Percentiles rank a stretch among this genome's conserved stretches.
phyloP scores from a whole-genome alignment of 2,888 invertebrate genomes.

The Nomada lathburiana region DNA sequence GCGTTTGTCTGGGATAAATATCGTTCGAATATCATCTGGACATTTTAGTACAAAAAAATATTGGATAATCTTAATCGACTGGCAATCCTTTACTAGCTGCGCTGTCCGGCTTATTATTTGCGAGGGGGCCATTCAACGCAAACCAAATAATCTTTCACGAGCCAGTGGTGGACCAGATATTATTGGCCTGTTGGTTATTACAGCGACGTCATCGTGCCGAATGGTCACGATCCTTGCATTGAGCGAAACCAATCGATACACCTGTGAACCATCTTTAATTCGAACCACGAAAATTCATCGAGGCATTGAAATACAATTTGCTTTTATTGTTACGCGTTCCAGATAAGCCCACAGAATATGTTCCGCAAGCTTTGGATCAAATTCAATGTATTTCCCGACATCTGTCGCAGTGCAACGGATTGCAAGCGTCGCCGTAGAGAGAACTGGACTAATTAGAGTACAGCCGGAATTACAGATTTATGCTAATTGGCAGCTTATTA shows the following conservation, averaged over 20 bases:
- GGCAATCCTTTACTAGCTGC: conserved; percentile 9
- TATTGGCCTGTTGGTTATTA: conserved; percentile 26
- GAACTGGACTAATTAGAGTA: conserved; percentile 13
- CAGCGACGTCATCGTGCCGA: not conserved
- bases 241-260: not conserved
- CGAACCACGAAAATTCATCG: not conserved
- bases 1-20: not conserved
- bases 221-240: conserved; percentile 1
- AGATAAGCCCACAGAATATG: not conserved
- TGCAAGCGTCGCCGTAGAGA: not conserved
- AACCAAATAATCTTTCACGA: conserved; percentile 27
- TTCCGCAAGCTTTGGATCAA: not conserved
- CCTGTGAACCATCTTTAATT: not conserved
- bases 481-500: conserved; percentile 50
- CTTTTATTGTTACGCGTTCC: not conserved
- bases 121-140: not conserved
- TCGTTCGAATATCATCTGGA: not conserved
- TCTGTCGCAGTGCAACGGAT: not conserved
- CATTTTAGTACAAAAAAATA: not conserved
- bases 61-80: not conserved
- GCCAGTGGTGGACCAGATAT: not conserved
- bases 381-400: not conserved
- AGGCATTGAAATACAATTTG: not conserved
- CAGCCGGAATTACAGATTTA: conserved; percentile 46
- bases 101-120: conserved; percentile 33